phyloP scores from a whole-genome alignment of 2,797 vertebrate species.

The Intellagama lesueurii region DNA sequence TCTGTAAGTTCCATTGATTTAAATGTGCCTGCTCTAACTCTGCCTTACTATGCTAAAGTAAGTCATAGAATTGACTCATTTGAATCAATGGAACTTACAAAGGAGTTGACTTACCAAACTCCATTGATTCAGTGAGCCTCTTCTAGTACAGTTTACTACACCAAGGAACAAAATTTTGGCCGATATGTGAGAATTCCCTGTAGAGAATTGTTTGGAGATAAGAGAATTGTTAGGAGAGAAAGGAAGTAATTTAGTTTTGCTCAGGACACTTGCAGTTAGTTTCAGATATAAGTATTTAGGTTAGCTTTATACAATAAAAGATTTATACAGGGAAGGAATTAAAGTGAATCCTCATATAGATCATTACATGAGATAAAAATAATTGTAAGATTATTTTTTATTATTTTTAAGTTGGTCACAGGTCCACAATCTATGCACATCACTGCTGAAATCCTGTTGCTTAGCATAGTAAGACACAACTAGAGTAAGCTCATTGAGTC shows the following conservation, averaged over 20 bases:
- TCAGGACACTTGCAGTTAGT: neutral
- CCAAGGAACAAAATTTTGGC: too few species aligned
- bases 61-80: neutral
- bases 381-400: neutral
- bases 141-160: too few species aligned
- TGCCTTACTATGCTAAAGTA: too few species aligned
- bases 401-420: neutral
- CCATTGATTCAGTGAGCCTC: too few species aligned
- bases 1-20: too few species aligned
- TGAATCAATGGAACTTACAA: too few species aligned
- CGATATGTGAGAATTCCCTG: neutral
- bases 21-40: too few species aligned
- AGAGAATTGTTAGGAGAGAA: neutral
- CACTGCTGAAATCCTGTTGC: too few species aligned
- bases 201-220: too few species aligned
- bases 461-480: too few species aligned
- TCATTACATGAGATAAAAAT: neutral
- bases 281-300: neutral
- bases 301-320: neutral
- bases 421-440: neutral
- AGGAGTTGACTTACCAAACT: too few species aligned
- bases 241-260: neutral
- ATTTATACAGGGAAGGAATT: neutral
- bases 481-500: too few species aligned
- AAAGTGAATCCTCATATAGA: neutral